These are phyloP conservation scores for Coregonus suidteri DNA, from an alignment of 2,797 vertebrate genomes.

Conservation along the genomic window DNA sequence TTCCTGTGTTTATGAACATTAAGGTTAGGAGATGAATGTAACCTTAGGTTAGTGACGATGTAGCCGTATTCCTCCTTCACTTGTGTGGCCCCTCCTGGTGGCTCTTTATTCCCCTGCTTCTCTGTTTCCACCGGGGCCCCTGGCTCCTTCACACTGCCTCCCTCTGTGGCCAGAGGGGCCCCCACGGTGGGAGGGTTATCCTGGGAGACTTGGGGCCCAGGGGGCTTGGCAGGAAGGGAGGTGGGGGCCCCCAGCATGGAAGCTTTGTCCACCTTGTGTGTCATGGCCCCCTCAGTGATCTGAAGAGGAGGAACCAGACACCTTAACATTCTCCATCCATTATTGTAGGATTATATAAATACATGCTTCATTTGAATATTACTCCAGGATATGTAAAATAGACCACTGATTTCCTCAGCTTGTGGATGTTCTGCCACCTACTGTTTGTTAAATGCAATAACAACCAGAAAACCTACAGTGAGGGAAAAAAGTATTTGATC, in stretches of 20 bases:
- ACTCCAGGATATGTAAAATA: no score
- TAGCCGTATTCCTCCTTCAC: slow-evolving; percentile 80
- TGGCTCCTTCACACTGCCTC: slow-evolving; percentile 25
- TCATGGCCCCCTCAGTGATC: slow-evolving; percentile 68
- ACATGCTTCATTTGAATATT: not conserved
- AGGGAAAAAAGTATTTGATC: no score
- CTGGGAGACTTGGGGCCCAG: not conserved
- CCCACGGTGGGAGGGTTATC: slow-evolving; percentile 18
- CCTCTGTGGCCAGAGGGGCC: slow-evolving; percentile 12
- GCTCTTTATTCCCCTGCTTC: slow-evolving; percentile 22
- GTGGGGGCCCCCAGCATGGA: not conserved
- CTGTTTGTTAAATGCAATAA: slow-evolving; percentile 19
- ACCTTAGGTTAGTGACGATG: slow-evolving; percentile 90
- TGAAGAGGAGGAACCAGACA: slow-evolving; percentile 34
- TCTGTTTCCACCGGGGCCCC: not conserved
- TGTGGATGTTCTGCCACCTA: slow-evolving; percentile 18
- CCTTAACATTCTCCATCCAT: not conserved
- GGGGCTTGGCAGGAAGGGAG: slow-evolving; percentile 22
- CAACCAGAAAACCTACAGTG: not conserved
- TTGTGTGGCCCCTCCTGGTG: not conserved
- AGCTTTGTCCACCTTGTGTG: slow-evolving; percentile 41
- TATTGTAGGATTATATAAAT: not conserved
- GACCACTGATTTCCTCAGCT: not conserved
- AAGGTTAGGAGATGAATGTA: slow-evolving; percentile 12
- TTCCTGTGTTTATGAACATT: not conserved